A percentile compares a stretch with the other conserved stretches of the same genome.
Evolutionary conservation across 2,797 vertebrate genomes (phyloP).

Genomic region (Chaunax sp.): DNA sequence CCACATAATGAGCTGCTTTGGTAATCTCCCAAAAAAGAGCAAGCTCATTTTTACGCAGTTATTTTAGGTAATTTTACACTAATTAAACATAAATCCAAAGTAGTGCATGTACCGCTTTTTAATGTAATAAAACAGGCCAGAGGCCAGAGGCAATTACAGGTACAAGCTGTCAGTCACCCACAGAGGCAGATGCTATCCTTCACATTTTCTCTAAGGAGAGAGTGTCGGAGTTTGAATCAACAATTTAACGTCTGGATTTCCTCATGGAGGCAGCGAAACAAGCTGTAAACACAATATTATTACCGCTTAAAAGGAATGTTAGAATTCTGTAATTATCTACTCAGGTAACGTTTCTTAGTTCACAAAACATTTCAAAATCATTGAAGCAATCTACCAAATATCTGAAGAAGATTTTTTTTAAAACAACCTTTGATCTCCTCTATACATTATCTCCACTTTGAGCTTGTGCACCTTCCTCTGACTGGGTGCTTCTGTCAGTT

Average conservation of each 20-base stretch:
- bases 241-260: neutral
- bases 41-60: conserved; percentile 15
- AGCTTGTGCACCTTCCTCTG: too few relatives aligned
- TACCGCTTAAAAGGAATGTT: too few relatives aligned
- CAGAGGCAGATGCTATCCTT: neutral
- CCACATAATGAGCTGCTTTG: conserved; percentile 35
- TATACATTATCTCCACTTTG: too few relatives aligned
- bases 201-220: neutral
- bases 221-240: conserved; percentile 12
- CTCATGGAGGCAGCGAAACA: neutral
- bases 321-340: too few relatives aligned
- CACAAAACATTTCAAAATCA: too few relatives aligned
- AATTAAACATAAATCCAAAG: conserved; percentile 38
- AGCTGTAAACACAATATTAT: too few relatives aligned
- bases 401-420: too few relatives aligned
- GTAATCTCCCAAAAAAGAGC: conserved; percentile 17
- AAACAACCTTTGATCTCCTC: too few relatives aligned
- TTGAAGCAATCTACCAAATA: too few relatives aligned
- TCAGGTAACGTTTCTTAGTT: too few relatives aligned
- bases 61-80: conserved; percentile 26
- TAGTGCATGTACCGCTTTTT: conserved; percentile 5
- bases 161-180: conserved; percentile 16
- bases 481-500: too few relatives aligned
- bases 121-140: neutral
- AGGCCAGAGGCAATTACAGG: conserved; percentile 16